Conservation (phyloP, 2,888 invertebrate genomes). For the Melieria crassipennis region DNA sequence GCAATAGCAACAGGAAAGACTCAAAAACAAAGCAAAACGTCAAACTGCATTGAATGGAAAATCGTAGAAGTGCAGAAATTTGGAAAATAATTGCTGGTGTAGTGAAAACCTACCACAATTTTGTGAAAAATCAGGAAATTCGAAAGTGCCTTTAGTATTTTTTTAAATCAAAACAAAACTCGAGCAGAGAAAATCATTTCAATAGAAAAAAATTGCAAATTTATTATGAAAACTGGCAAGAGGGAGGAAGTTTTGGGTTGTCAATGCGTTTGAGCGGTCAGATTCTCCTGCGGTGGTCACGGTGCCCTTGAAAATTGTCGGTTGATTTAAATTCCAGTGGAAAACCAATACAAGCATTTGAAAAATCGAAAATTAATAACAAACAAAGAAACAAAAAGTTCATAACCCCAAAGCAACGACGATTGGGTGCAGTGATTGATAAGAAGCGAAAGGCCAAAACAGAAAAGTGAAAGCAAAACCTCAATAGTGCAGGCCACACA, state of each 20-base stretch:
- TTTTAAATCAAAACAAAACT: too few relatives aligned
- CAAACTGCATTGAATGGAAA: too few relatives aligned
- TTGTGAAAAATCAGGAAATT: too few relatives aligned
- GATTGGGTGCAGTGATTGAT: neutral
- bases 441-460: neutral
- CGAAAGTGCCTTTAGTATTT: too few relatives aligned
- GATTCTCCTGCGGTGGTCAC: neutral
- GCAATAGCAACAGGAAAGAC: too few relatives aligned
- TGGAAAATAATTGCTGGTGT: too few relatives aligned
- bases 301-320: neutral
- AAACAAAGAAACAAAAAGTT: neutral
- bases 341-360: neutral
- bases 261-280: neutral
- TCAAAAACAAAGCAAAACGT: too few relatives aligned
- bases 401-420: neutral
- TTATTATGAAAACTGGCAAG: neutral
- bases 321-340: conserved; percentile 3
- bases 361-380: neutral
- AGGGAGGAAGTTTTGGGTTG: neutral
- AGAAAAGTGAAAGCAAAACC: neutral
- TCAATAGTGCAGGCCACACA: neutral
- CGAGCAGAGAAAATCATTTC: neutral
- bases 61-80: too few relatives aligned
- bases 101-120: too few relatives aligned
- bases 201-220: neutral